phyloP scores from a whole-genome alignment of 2,888 invertebrate genomes.

The Abrostola triplasia region DNA sequence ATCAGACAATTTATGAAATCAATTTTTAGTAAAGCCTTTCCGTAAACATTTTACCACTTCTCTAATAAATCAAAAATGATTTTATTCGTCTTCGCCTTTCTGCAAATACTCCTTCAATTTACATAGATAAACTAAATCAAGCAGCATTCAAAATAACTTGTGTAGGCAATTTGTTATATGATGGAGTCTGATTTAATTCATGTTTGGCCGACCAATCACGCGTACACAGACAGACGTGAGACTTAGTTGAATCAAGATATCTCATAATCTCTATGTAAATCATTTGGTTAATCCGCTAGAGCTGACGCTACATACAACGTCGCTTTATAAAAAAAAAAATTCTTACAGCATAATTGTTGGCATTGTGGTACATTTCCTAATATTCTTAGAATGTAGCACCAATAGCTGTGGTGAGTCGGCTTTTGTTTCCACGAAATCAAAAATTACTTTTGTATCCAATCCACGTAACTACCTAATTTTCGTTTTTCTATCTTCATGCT shows the following conservation, averaged over 20 bases:
- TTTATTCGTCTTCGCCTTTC: too few species aligned
- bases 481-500: too few species aligned
- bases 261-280: constrained; percentile 28
- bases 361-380: too few species aligned
- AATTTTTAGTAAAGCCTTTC: too few species aligned
- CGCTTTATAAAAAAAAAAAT: too few species aligned
- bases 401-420: background rate
- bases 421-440: background rate
- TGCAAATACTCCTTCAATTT: constrained; percentile 24
- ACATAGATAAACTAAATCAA: constrained; percentile 40
- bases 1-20: too few species aligned
- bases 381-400: too few species aligned
- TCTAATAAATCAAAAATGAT: too few species aligned
- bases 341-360: too few species aligned
- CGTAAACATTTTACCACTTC: too few species aligned
- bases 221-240: constrained; percentile 21
- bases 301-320: background rate
- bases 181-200: constrained; percentile 43
- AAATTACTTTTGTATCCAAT: background rate
- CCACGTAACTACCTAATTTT: background rate
- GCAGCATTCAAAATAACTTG: constrained; percentile 37
- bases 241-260: constrained; percentile 46
- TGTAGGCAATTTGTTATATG: constrained; percentile 42
- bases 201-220: constrained; percentile 34
- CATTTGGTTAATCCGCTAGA: constrained; percentile 17